Evolutionary conservation across 2,888 invertebrate species (phyloP), one percentile per base, ranked within the genome.

Genomic region (Limenitis camilla): DNA sequence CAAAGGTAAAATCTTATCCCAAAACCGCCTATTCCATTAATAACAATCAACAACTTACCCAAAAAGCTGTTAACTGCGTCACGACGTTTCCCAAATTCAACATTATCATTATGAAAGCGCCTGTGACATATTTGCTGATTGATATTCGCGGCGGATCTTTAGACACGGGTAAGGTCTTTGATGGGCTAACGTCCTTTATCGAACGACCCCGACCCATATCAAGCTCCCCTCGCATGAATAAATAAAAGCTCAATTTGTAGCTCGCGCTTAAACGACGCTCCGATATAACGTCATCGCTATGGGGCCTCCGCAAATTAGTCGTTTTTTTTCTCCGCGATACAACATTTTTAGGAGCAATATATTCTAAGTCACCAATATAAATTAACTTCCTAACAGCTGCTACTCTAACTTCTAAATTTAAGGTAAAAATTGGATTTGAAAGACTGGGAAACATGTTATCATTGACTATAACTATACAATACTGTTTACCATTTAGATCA

Each of bases 241-340:
- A 85, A 82, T 84, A 84, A 84, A 82, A 76, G 78, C 80, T 81
- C 82, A 82, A 82, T 83, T 85, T 83, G 85, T 81, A 76, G 76
- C 78, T 73, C 72, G 74, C 74, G 80, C 75, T 77, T 76, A 75
- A 74, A 74, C 68, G 71, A 19, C 19, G 68, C 51, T 2, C 3
- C 19, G 19, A 19, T 19, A 19, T 19, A 19, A 19, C 19, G 3
- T 19, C 19, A 19, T 19, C 19, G 19, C 19, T 19, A 19, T 19
- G 19, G 19, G 19, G 19, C 19, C 19, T 19, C 19, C 19, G 19
- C 19, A 19, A 19, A 19, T 19, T 19, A 19, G 19, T 19, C 19
- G 19, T 19, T 19, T 19, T 19, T n/a, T 19, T 19, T 19, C 19
- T 19, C 19, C 19, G 19, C 19, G 19, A 19, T 19, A 19, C 19